Percentiles rank a stretch among this genome's conserved stretches.
Conservation (phyloP, 2,113 vertebrate species). For the Carollia perspicillata region DNA sequence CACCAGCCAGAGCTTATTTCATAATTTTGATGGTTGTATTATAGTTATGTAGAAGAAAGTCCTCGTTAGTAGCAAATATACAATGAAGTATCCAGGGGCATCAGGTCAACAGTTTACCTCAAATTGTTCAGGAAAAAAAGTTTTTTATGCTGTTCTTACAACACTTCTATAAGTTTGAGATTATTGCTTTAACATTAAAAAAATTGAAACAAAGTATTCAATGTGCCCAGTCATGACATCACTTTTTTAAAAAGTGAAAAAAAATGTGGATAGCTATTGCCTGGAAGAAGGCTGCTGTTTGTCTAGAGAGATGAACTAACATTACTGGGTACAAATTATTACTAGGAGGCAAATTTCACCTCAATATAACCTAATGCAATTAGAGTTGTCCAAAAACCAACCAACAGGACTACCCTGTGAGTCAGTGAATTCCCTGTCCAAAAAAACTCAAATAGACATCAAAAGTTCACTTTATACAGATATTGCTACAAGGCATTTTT, state of each 20-base stretch:
- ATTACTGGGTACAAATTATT: background rate
- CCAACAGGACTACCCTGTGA: background rate
- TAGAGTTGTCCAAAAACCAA: slow-evolving; percentile 7
- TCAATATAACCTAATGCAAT: slow-evolving; percentile 14
- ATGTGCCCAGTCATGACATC: background rate
- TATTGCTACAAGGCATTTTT: slow-evolving; percentile 23
- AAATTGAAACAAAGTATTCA: slow-evolving; percentile 11
- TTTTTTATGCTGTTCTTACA: background rate
- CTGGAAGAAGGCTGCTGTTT: slow-evolving; percentile 28
- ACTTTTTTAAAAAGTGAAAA: background rate
- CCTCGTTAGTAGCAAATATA: slow-evolving; percentile 13
- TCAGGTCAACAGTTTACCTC: background rate
- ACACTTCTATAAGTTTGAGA: slow-evolving; percentile 9
- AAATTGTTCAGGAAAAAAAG: background rate
- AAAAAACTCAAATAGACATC: background rate
- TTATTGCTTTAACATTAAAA: slow-evolving; percentile 12
- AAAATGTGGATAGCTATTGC: background rate
- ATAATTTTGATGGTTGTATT: background rate
- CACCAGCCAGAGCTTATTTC: background rate
- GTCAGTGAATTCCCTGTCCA: background rate
- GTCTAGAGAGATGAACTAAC: slow-evolving; percentile 18
- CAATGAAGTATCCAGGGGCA: background rate
- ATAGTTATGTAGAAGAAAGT: background rate
- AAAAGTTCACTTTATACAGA: background rate
- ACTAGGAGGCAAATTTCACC: background rate